Evolutionary conservation across 2,797 vertebrate species (phyloP), one percentile per base, ranked within the genome.

Genomic region (Pseudochirops corinnae): DNA sequence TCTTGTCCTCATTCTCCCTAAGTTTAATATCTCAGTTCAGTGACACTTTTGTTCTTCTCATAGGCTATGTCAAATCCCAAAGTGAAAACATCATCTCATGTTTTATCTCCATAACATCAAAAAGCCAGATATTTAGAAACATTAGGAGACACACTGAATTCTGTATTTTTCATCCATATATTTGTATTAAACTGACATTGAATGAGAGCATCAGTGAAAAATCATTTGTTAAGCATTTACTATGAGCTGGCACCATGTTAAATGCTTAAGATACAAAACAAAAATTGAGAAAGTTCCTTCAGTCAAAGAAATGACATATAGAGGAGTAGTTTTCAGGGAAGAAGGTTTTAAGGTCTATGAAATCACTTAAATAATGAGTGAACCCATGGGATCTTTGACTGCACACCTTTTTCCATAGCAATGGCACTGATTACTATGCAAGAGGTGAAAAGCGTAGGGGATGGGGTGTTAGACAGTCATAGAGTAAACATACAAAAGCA

Each of bases 161-260:
- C 55, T 96, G 95, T 67, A 52, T 60, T 96, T 95, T 94, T 91
- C 3, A 92, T 74, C 92, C 6, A 93, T 29, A 62, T 52, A 16
- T 74, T 74, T 74, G 62, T 74, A 74, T n/a, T n/a, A 18, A 74
- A 39, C 13, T 74, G 60, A 74, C 6, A 39, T 21, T 74, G 33
- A 74, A n/a, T 74, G 62, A 74, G 39, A 74, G 14, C 16, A 74
- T 74, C 33, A n/a, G 18, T 74, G 62, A 74, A 74, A n/a, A 74
- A 74, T 74, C 16, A 18, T 74, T n/a, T 74, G 16, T 74, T 74
- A 39, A 74, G 16, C 13, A 74, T 74, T n/a, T 18, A n/a, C 16
- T n/a, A n/a, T 74, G 14, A 39, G 33, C 62, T 39, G 16, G 33
- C 33, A 67, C 62, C 33, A 16, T 18, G 33, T 67, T 33, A 67